Conservation (phyloP, 2,888 invertebrate genomes). For the Dryococelus australis region DNA sequence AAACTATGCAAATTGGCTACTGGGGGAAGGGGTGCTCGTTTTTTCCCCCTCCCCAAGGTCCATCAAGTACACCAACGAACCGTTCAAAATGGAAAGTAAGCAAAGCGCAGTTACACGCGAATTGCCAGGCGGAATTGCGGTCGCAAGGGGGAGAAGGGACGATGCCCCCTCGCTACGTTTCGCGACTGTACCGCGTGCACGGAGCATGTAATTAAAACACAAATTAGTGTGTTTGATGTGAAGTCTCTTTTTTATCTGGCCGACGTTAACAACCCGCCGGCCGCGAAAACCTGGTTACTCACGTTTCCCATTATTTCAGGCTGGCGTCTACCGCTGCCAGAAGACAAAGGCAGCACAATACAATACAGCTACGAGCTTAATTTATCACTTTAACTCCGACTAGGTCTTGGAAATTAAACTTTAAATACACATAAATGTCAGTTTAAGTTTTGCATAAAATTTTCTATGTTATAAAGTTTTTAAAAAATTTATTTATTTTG, state of each 20-base stretch:
- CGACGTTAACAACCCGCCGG: neutral
- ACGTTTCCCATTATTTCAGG: neutral
- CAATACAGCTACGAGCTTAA: neutral
- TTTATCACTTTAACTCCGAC: neutral
- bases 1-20: neutral
- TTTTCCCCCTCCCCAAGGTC: neutral
- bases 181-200: conserved; percentile 10
- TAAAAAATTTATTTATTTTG: too few relatives aligned
- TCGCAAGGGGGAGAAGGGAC: too few relatives aligned
- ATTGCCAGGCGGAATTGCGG: too few relatives aligned
- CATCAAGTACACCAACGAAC: conserved; percentile 1
- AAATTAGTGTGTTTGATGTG: conserved; percentile 16
- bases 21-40: neutral
- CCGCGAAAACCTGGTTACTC: neutral
- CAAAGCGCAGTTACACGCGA: neutral
- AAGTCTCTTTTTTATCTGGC: neutral
- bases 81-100: neutral
- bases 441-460: too few relatives aligned
- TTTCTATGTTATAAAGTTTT: too few relatives aligned
- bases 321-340: neutral
- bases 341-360: neutral
- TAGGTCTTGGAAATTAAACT: too few relatives aligned
- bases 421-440: too few relatives aligned
- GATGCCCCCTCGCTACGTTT: neutral
- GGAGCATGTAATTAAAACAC: conserved; percentile 11